A percentile compares a stretch with the other conserved stretches of the same genome.
These are phyloP conservation scores for Pelobates cultripes DNA, from an alignment of 2,797 vertebrate genomes.

Conservation along the genomic window DNA sequence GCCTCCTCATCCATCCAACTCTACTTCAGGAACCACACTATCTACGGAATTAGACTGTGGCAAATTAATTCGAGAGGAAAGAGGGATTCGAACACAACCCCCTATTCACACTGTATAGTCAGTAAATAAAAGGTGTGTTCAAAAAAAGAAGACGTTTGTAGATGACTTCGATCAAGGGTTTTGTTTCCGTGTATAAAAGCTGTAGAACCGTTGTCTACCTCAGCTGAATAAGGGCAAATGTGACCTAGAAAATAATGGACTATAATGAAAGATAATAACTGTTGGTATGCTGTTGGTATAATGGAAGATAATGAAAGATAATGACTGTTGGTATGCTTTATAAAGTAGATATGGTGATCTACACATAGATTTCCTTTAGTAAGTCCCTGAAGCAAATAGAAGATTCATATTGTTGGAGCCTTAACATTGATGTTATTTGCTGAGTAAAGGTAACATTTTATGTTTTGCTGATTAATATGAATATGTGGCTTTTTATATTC, in stretches of 20 bases:
- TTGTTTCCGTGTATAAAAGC: not conserved
- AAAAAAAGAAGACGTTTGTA: not conserved
- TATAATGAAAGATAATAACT: not conserved
- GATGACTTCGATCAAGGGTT: not conserved
- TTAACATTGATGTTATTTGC: not conserved
- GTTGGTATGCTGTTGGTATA: not conserved
- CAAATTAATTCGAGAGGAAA: constrained; percentile 88
- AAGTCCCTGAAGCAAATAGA: not conserved
- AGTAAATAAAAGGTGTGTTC: constrained; percentile 71
- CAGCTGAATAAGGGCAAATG: constrained; percentile 1
- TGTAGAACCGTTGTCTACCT: not conserved
- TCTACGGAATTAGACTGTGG: constrained; percentile 95
- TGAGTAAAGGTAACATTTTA: not conserved
- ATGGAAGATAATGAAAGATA: not conserved
- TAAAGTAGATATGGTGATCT: too few species aligned
- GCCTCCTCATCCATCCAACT: constrained; percentile 86
- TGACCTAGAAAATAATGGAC: not conserved
- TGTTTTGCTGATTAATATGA: not conserved
- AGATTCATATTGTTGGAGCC: not conserved
- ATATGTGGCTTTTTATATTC: not conserved
- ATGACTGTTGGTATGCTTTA: too few species aligned
- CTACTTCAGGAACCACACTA: constrained; percentile 89
- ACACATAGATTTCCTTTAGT: not conserved
- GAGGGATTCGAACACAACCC: constrained; percentile 81
- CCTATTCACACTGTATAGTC: constrained; percentile 75